A percentile compares a stretch with the other conserved stretches of the same genome.
phyloP scores from a whole-genome alignment of 2,797 vertebrate genomes.

The Syndactyla subalaris region DNA sequence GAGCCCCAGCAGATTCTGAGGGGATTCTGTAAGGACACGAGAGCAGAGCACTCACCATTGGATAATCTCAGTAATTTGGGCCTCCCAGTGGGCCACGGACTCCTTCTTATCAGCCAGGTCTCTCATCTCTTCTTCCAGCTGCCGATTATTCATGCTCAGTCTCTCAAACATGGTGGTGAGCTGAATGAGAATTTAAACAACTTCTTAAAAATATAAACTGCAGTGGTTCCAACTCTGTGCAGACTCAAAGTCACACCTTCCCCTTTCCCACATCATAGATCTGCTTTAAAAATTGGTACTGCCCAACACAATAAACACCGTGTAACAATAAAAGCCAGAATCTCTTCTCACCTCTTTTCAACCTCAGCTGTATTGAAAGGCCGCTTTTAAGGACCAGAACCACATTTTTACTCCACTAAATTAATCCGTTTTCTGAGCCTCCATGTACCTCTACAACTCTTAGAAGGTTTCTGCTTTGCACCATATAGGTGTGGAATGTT shows the following conservation, averaged over 20 bases:
- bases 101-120: conserved; percentile 96
- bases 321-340: background rate
- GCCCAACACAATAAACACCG: background rate
- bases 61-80: conserved; percentile 99
- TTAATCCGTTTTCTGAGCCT: background rate
- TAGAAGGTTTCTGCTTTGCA: background rate
- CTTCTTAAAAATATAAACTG: background rate
- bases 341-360: background rate
- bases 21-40: background rate
- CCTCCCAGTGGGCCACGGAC: conserved; percentile 98
- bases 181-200: conserved; percentile 74
- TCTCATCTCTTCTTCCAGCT: conserved; percentile 94
- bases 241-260: background rate
- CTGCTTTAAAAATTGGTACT: background rate
- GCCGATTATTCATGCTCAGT: conserved; percentile 84
- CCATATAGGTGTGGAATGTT: background rate
- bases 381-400: background rate
- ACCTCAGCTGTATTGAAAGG: background rate
- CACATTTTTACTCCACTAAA: background rate
- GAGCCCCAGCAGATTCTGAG: background rate
- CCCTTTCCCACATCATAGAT: background rate
- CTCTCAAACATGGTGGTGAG: conserved; percentile 86
- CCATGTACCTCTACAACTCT: background rate
- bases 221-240: background rate
- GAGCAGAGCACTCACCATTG: conserved; percentile 88